Evolutionary conservation across 2,888 invertebrate species (phyloP), one percentile per base, ranked within the genome.

Genomic region (Drosophila nigricruria): DNA sequence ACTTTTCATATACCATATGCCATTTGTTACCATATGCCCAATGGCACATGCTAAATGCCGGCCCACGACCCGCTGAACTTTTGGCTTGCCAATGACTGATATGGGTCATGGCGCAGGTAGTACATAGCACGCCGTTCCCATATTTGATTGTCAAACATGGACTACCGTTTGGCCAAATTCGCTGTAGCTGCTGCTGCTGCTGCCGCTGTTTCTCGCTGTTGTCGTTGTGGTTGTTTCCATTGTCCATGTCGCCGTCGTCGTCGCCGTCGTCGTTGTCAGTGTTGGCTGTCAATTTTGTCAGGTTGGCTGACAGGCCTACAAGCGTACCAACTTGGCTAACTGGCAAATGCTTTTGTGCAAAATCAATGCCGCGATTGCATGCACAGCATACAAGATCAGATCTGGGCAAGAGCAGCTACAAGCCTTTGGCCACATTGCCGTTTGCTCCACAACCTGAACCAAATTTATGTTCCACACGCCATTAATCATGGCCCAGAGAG

Each of bases 251-350:
- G 58, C 42, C 58, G 67, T 40, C 61, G 59, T 67, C 60, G 30
- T 32, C 60, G 72, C 54, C 59, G 74, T 61, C 52, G 67, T 36
- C 69, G 71, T 77, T 84, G 89, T 87, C 89, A 84, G 88, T 89
- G 89, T 85, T 85, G 88, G 82, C 85, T 88, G 89, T 85, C 85
- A 89, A 73, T 88, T 85, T 89, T 89, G 89, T 79, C 85, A 88
- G 88, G 73, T 71, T 52, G 70, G 40, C 54, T 85, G 88, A 88
- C 85, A 89, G 85, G 85, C 88, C 67, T 59, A 89, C 88, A 85
- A 89, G 84, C 73, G 20, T 27, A 62, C 65, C 65, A 84, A 79
- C 69, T 71, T 69, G 77, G 80, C 73, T 81, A 82, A 86, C 87
- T 83, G 83, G 81, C 64, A 57, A 43, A 45, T 53, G 40, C 53